Evolutionary conservation across 2,113 vertebrate genomes (phyloP).

Genomic region (Sebastes schlegelii): DNA sequence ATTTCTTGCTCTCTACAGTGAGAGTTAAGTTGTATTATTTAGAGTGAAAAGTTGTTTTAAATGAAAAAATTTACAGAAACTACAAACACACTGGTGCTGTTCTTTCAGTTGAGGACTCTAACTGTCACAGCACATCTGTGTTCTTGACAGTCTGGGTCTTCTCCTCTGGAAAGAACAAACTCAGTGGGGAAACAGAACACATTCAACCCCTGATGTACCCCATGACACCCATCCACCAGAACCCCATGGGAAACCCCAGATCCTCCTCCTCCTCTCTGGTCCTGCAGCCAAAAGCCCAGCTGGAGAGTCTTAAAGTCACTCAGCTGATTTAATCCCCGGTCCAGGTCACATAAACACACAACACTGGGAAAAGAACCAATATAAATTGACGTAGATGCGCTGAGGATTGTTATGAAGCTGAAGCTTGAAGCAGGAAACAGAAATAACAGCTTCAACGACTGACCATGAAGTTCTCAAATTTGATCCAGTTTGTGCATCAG

Average conservation of each 20-base stretch:
- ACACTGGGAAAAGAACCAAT: conserved; percentile 41
- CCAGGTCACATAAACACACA: conserved; percentile 63
- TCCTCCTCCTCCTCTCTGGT: conserved; percentile 28
- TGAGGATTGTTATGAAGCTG: background rate
- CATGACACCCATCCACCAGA: conserved; percentile 44
- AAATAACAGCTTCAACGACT: background rate
- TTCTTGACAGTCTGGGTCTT: conserved; percentile 9
- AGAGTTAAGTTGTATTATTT: background rate
- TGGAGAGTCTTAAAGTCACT: conserved; percentile 59
- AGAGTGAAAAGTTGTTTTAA: background rate
- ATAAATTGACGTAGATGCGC: background rate
- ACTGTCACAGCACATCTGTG: conserved; percentile 19
- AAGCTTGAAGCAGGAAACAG: background rate
- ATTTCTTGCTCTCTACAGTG: background rate
- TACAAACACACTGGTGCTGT: background rate
- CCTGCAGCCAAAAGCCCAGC: conserved; percentile 60
- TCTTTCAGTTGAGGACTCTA: background rate
- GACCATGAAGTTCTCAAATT: background rate
- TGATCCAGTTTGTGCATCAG: background rate
- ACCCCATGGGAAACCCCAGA: conserved; percentile 38
- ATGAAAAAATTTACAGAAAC: background rate
- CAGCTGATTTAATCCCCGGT: conserved; percentile 62
- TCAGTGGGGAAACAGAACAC: conserved; percentile 67
- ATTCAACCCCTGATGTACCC: conserved; percentile 46
- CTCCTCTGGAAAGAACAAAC: conserved; percentile 27